Conservation (phyloP, 2,797 vertebrate genomes). For the Tachyglossus aculeatus region DNA sequence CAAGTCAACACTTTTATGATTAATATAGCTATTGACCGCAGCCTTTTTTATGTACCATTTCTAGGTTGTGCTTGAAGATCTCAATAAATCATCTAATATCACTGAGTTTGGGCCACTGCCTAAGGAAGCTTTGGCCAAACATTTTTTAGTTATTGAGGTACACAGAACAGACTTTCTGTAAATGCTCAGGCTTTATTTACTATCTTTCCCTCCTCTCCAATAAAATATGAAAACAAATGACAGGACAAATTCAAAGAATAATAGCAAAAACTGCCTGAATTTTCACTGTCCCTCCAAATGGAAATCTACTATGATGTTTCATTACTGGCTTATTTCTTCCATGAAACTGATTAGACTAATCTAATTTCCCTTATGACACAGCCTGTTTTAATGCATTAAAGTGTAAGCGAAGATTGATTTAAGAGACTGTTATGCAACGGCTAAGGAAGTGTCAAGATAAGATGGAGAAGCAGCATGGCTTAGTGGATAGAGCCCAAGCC, state of each 20-base stretch:
- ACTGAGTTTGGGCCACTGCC: conserved; percentile 27
- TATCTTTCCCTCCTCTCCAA: conserved; percentile 21
- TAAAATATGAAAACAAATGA: conserved; percentile 49
- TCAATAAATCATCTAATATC: conserved; percentile 51
- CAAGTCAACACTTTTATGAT: conserved; percentile 55
- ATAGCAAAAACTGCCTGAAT: conserved; percentile 13
- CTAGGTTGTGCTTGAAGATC: conserved; percentile 45
- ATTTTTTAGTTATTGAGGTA: conserved; percentile 47
- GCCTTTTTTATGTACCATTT: conserved; percentile 43
- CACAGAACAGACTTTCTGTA: conserved; percentile 22
- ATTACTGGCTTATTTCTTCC: conserved; percentile 16
- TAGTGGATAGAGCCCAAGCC: no score
- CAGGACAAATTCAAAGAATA: conserved; percentile 36
- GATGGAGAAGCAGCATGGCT: no score
- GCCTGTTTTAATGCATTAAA: no score
- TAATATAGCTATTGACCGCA: conserved; percentile 47
- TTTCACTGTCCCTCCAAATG: background rate
- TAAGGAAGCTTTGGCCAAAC: conserved; percentile 28
- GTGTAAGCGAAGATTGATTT: no score
- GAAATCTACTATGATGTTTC: background rate
- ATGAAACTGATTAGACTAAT: no score
- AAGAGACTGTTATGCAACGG: no score
- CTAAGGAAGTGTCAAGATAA: no score
- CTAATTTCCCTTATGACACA: no score
- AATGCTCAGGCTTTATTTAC: conserved; percentile 45